Conservation (phyloP, 2,797 vertebrate genomes). For the Lates japonicus region DNA sequence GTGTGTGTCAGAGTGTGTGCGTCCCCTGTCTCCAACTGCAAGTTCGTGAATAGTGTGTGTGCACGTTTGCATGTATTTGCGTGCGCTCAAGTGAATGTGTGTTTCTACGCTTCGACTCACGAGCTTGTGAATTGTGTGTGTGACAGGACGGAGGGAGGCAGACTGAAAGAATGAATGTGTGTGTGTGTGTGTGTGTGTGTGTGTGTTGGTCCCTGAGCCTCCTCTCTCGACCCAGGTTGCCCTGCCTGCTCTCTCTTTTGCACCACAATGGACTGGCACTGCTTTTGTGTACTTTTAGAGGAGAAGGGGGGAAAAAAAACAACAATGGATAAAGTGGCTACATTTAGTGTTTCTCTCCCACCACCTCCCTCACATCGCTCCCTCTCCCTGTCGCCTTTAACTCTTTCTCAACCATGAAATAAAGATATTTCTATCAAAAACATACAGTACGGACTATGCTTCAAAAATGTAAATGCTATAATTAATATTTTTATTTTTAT, state of each 20-base stretch:
- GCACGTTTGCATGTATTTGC: not conserved
- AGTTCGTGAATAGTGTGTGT: not conserved
- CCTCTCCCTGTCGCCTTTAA: slow-evolving; percentile 17
- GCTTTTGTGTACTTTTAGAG: slow-evolving; percentile 78
- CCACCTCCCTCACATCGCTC: slow-evolving; percentile 3
- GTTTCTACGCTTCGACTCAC: slow-evolving; percentile 10
- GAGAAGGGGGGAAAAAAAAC: slow-evolving; percentile 27
- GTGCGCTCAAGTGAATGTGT: slow-evolving; percentile 19
- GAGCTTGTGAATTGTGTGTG: slow-evolving; percentile 38
- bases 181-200: slow-evolving; percentile 37
- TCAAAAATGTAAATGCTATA: not conserved
- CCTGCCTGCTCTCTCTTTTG: slow-evolving; percentile 72
- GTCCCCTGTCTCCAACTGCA: not conserved
- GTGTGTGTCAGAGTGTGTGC: slow-evolving; percentile 5
- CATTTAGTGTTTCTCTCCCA: slow-evolving; percentile 53
- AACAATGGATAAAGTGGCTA: slow-evolving; percentile 66
- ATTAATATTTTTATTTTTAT: not conserved
- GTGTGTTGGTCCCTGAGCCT: slow-evolving; percentile 20
- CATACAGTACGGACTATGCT: not conserved
- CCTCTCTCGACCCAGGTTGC: slow-evolving; percentile 58
- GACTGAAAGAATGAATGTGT: slow-evolving; percentile 45
- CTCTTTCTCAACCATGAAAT: not conserved
- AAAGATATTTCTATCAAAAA: not conserved
- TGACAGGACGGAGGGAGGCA: slow-evolving; percentile 9
- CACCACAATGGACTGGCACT: slow-evolving; percentile 79